Conservation (phyloP, 1,140 invertebrate species). For the Triops longicaudatus region DNA sequence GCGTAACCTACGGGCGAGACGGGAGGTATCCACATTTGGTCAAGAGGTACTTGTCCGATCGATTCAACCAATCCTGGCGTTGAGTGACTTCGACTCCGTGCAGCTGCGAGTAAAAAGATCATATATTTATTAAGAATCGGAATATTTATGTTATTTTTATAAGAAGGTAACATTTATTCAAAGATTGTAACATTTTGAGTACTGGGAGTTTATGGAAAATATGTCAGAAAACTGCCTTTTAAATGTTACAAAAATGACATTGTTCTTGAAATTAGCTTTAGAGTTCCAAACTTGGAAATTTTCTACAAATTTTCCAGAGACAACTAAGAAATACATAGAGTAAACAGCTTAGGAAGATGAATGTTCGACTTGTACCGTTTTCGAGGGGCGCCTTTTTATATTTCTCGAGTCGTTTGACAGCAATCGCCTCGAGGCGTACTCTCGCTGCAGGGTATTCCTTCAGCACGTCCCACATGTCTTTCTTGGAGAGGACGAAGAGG, state of each 20-base stretch:
- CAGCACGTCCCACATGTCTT: constrained; percentile 98
- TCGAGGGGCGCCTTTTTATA: constrained; percentile 86
- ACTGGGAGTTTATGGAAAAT: too few species aligned
- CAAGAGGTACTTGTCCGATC: constrained; percentile 71
- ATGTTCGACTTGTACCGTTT: constrained; percentile 57
- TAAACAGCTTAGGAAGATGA: not conserved
- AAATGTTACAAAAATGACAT: too few species aligned
- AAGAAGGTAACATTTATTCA: too few species aligned
- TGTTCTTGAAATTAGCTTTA: too few species aligned
- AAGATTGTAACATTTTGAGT: too few species aligned
- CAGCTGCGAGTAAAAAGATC: constrained; percentile 63
- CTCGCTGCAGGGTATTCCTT: constrained; percentile 96
- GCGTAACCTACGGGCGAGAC: constrained; percentile 40
- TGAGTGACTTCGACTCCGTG: constrained; percentile 86
- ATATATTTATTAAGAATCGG: too few species aligned
- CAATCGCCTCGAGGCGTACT: constrained; percentile 92
- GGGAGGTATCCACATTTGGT: constrained; percentile 76
- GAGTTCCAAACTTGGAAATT: too few species aligned
- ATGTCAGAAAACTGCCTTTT: too few species aligned
- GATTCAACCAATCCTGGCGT: constrained; percentile 91
- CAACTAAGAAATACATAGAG: not conserved
- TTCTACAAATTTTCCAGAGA: too few species aligned
- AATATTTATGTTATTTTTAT: too few species aligned
- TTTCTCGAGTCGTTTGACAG: constrained; percentile 90
- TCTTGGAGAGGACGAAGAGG: constrained; percentile 95